Evolutionary conservation across 2,113 vertebrate genomes (phyloP).

Genomic region (Pseudonaja textilis): DNA sequence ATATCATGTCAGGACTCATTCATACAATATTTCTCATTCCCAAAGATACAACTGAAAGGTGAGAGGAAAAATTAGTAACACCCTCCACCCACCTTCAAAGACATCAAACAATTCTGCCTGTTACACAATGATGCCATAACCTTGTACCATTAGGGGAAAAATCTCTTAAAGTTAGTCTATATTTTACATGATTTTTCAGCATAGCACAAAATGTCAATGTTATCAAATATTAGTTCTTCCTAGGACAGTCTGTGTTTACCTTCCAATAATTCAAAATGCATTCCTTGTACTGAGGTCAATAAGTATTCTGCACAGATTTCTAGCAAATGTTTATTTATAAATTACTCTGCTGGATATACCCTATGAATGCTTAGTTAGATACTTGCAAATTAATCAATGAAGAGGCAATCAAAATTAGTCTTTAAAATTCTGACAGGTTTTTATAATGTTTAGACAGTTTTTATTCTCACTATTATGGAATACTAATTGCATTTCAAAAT

Average conservation of each 20-base stretch:
- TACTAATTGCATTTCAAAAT: not conserved
- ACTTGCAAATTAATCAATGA: constrained; percentile 3
- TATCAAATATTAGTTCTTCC: not conserved
- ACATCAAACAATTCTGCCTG: not conserved
- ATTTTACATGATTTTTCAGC: constrained; percentile 8
- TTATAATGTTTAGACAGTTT: not conserved
- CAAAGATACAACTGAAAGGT: not conserved
- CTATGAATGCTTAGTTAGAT: constrained; percentile 15
- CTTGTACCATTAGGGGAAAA: not conserved
- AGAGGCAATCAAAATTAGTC: constrained; percentile 23
- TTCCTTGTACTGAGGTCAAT: not conserved
- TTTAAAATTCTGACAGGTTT: constrained; percentile 18
- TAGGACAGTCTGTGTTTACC: not conserved
- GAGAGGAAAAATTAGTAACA: not conserved
- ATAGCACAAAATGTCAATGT: not conserved
- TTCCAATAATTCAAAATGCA: constrained; percentile 17
- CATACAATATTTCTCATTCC: not conserved
- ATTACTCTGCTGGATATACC: not conserved
- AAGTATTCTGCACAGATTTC: constrained; percentile 29
- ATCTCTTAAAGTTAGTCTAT: not conserved
- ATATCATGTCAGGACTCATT: not conserved
- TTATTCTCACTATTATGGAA: constrained; percentile 15
- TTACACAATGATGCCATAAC: not conserved
- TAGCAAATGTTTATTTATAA: constrained; percentile 40
- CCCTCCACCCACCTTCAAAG: not conserved